Evolutionary conservation across 1,140 invertebrate species (phyloP), one percentile per base, ranked within the genome.

Genomic region (Bursaphelenchus mucronatus): DNA sequence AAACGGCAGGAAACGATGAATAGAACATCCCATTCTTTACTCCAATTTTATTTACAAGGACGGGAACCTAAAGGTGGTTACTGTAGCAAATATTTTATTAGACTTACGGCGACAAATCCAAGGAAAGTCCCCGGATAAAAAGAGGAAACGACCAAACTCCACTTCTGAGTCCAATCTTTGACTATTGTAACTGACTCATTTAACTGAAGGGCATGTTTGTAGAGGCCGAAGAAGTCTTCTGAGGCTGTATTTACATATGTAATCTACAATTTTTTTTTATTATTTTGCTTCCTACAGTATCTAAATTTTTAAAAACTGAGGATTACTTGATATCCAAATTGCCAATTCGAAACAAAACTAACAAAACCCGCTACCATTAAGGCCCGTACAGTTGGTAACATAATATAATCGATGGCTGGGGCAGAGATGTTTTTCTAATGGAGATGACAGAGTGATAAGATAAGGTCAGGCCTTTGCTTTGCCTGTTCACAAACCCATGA

Each of bases 41-140:
- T 43, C 61, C 61, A 53, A 63, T 40, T 30, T 40, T 30, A 13
- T 41, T 30, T 5, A 63, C 41, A 21, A 63, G 43, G 19, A 41
- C 51, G 8, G 61, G 61, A 11, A 63, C 61, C 30, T 30, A 30
- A 30, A 30, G 39, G 51, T 2, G 51, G 9, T 52, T 52, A 30
- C 40, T 13, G 51, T 30, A 39, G n/a, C 40, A 30, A 52, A 52
- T 10, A 3, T 10, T 52, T 52, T n/a, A 13, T 52, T 39, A 44
- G 46, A 57, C 55, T 57, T 45, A 57, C 55, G 8, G 53, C 19
- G 17, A 63, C 45, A 53, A 63, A 63, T 4, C 61, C 61, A n/a
- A 63, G 30, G 43, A 63, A 51, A 5, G 47, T 52, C 8, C 61
- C 61, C 49, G 61, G 61, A 63, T 63, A 63, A 19, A 63, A 63